Evolutionary conservation across 2,797 vertebrate species (phyloP), one percentile per base, ranked within the genome.

Genomic region (Anguilla megastoma): DNA sequence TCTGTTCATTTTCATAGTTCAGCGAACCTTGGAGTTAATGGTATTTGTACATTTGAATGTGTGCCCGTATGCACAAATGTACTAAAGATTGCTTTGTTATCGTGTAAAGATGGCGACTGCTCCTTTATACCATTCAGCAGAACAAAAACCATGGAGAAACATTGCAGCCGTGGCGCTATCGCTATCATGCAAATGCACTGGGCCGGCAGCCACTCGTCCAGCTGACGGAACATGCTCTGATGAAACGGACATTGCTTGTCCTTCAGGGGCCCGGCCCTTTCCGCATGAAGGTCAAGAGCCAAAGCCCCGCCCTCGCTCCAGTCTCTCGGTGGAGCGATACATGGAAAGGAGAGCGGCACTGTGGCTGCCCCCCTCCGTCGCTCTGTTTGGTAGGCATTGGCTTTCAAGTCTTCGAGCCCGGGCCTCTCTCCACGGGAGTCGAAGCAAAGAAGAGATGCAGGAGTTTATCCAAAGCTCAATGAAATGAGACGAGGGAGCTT

Each of bases 251-350:
- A 18, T 16, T 21, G 56, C 76, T 41, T 56, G 18, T 66, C 85
- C 36, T 86, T 48, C 33, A 3, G 16, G 52, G 30, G 21, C 30
- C 56, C 36, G 4, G 86, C 94, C 93, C 92, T 94, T 91, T 93
- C 91, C 93, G 90, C 91, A 90, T 88, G 90, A 93, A 91, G 94
- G 93, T 95, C 94, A 95, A 94, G 92, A 94, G 91, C 92, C 92
- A 92, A 71, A 71, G 2, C 58, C 14, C 58, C 9, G 30, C 84
- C 88, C 91, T 89, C 48, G 86, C 92, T 92, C 92, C 87, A 90
- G 91, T 86, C 89, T 89, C 88, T 80, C 84, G 89, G 33, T 85
- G 84, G 91, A 93, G 90, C 76, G 89, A 90, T 90, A n/a, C 86
- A 87, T 88, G 71, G 79, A 76, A 56, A 63, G 86, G 85, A 24